Conservation (phyloP, 2,888 invertebrate species). For the Phaonia tiefii region DNA sequence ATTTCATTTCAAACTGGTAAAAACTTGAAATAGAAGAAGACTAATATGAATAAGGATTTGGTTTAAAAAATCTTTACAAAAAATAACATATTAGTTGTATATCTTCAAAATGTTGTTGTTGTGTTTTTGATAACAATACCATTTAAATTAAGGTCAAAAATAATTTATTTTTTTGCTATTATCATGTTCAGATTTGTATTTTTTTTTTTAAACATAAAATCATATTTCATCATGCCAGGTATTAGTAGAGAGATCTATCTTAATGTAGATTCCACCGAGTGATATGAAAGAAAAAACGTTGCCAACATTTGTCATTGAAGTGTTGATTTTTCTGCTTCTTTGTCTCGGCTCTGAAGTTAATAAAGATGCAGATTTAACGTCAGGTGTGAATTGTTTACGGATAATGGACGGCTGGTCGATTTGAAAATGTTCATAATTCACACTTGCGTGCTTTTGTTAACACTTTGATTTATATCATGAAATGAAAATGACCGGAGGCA, state of each 20-base stretch:
- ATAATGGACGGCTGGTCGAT: too few relatives aligned
- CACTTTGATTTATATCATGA: too few relatives aligned
- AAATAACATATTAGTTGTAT: not conserved
- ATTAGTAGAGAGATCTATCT: not conserved
- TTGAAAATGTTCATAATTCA: too few relatives aligned
- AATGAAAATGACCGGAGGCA: too few relatives aligned
- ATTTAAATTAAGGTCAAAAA: constrained; percentile 20
- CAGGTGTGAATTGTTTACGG: too few relatives aligned
- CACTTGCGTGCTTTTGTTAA: too few relatives aligned
- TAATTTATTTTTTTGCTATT: constrained; percentile 19
- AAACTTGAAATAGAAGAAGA: not conserved
- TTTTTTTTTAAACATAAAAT: not conserved
- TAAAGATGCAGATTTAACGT: too few relatives aligned
- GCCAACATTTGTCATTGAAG: constrained; percentile 6
- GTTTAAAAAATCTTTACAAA: not conserved
- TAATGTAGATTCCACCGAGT: not conserved
- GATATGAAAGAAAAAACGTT: not conserved
- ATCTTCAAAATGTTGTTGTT: constrained; percentile 2
- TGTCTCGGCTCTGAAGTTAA: too few relatives aligned
- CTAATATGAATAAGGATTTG: not conserved
- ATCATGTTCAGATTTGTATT: constrained; percentile 9
- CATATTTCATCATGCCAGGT: not conserved
- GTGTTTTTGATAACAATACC: constrained; percentile 14
- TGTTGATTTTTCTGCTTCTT: too few relatives aligned
- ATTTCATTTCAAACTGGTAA: too few relatives aligned